Conservation (phyloP, 2,888 invertebrate species). For the Cepaea hortensis region DNA sequence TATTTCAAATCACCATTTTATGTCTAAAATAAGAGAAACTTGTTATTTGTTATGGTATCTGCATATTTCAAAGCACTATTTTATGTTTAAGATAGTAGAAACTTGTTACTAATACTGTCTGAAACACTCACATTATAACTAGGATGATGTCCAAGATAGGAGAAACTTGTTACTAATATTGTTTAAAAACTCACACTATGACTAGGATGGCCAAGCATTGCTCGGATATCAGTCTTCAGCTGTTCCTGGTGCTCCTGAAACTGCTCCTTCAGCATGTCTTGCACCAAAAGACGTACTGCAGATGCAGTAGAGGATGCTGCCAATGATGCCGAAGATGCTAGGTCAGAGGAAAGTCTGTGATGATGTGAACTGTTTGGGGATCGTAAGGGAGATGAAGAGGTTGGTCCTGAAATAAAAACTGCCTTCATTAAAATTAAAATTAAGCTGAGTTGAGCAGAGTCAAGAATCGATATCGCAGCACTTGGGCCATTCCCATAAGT, state of each 20-base stretch:
- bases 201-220: constrained; percentile 22
- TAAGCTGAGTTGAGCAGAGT: neutral
- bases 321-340: neutral
- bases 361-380: neutral
- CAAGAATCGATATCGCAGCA: no score
- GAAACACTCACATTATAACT: no score
- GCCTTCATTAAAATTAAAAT: neutral
- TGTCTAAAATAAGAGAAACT: no score
- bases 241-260: constrained; percentile 38
- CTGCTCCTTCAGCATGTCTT: constrained; percentile 40
- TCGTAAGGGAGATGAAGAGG: constrained; percentile 10
- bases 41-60: no score
- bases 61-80: no score
- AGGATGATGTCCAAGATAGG: no score
- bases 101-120: no score
- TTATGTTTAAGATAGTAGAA: no score
- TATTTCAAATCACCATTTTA: no score
- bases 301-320: neutral
- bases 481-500: no score
- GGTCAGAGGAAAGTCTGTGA: neutral
- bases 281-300: constrained; percentile 39
- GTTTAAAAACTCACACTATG: neutral
- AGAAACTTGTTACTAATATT: no score
- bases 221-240: constrained; percentile 37
- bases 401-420: neutral